Evolutionary conservation across 1,140 invertebrate species (phyloP), one percentile per base, ranked within the genome.

Genomic region (Neotoxoptera formosana): DNA sequence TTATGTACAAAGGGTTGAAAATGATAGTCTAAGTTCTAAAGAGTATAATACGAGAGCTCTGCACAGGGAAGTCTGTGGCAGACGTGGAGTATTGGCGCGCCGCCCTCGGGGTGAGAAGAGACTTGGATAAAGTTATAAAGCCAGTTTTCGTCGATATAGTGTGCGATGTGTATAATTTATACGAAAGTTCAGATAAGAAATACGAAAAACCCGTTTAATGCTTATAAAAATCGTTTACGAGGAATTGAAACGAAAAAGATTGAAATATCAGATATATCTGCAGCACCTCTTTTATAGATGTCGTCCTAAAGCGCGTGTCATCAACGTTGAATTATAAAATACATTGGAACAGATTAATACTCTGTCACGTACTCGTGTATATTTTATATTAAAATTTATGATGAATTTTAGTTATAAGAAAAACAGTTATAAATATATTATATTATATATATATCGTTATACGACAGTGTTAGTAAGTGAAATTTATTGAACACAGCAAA

Each of bases 401-500:
- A 87, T n/a, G 47, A 48, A 48, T 21, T 88, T 20, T n/a, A 48
- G 86, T 88, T 8, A 20, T 48, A 9, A 76, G 30, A 88, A 87
- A 48, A 87, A 87, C 34, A 3, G 45, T 36, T 84, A 84, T 84
- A 45, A n/a, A n/a, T n/a, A n/a, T n/a, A n/a, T n/a, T n/a, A n/a
- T n/a, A n/a, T n/a, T n/a, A 83, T 41, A 41, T 2, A 3, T 76
- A 76, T 76, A 76, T 45, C 36, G 83, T 23, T 41, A 84, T 76
- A 84, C 41, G 83, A 41, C 36, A 41, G 25, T 45, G 45, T 11
- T 21, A 41, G 11, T 86, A 89, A 92, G 91, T 92, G 47, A 92
- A 92, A 92, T 83, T 92, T 92, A 92, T 83, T 45, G 47, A 92
- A 92, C 21, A 45, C 60, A 45, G 8, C 41, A 83, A 30, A 23